Base-by-base conservation (phyloP, 1,140 invertebrate species). In the Philopotamus ludificatus region DNA sequence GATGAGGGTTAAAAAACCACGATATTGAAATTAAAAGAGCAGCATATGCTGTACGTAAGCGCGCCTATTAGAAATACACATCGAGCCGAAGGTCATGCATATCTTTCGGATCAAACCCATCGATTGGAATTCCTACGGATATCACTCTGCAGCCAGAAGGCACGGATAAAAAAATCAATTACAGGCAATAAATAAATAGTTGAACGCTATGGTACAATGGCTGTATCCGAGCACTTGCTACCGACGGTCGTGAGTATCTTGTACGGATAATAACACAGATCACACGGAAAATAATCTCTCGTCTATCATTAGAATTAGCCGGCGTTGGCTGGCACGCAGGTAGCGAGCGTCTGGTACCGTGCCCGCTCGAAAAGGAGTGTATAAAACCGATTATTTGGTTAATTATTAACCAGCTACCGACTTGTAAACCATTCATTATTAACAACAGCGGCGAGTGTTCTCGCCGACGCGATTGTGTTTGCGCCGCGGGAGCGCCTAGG, bases 361-460 rank as follows among this genome's bases (percentile, higher is more conserved):
- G 47, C 39, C 34, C 22, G 22, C 26, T 26, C 55, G 15, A 54
- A 44, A 66, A 44, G 59, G 59, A 66, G 53, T 66, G 47, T 59
- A 54, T 69, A 65, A 60, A 60, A 63, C 28, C 63, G 67, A 69
- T 69, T 69, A 69, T 69, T 69, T 69, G 67, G 67, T 66, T 69
- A 69, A 69, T 69, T 69, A 69, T 69, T 65, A 57, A 60, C 67
- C 65, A 57, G 67, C 67, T 69, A 69, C 67, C 67, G 67, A 62
- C 59, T 67, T 62, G 65, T 55, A 62, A 69, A 63, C 67, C 67
- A 58, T 61, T 69, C 67, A 69, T 69, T 69, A 69, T 55, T 49
- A 39, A 16, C 50, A 9, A 18, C 4, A 16, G 44, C 8, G 44
- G 28, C 28, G 28, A 34, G 28, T 34, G 28, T 34, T 34, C 28